Percentiles rank a stretch among this genome's conserved stretches.
Evolutionary conservation across 2,888 invertebrate species (phyloP).

Genomic region (Lysandra bellargus): DNA sequence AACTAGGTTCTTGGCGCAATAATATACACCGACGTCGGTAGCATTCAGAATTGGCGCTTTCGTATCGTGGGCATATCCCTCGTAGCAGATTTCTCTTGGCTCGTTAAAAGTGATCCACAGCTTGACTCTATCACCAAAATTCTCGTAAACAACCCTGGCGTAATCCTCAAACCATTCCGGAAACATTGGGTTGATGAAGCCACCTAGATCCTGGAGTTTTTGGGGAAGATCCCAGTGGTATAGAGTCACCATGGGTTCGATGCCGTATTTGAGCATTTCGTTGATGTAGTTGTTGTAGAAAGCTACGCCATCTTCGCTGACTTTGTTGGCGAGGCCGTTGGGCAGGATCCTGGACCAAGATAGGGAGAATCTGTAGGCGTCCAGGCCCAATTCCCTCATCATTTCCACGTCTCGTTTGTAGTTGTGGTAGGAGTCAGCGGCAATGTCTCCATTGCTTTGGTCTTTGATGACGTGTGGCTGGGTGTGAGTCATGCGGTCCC

Average conservation of each 20-base stretch:
- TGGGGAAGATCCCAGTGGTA: slow-evolving; percentile 67
- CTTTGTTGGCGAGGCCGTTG: slow-evolving; percentile 54
- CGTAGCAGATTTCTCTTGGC: slow-evolving; percentile 66
- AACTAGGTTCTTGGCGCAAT: slow-evolving; percentile 76
- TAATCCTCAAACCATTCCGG: slow-evolving; percentile 73
- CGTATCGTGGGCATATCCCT: slow-evolving; percentile 64
- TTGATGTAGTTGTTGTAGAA: slow-evolving; percentile 82
- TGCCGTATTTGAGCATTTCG: slow-evolving; percentile 60
- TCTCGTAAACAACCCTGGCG: slow-evolving; percentile 62
- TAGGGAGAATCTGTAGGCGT: slow-evolving; percentile 25
- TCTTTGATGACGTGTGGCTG: slow-evolving; percentile 23
- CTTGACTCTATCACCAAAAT: slow-evolving; percentile 73
- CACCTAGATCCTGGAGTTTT: slow-evolving; percentile 59
- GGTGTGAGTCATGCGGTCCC: slow-evolving; percentile 31
- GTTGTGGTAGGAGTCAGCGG: slow-evolving; percentile 21
- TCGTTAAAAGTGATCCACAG: slow-evolving; percentile 84
- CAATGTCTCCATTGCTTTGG: slow-evolving; percentile 29
- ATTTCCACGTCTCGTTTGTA: slow-evolving; percentile 30
- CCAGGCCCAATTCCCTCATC: slow-evolving; percentile 27
- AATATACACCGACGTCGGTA: slow-evolving; percentile 71
- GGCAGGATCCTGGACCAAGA: slow-evolving; percentile 54
- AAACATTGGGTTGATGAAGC: slow-evolving; percentile 58
- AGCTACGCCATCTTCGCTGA: slow-evolving; percentile 64
- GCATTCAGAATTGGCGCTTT: slow-evolving; percentile 60
- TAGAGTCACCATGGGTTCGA: slow-evolving; percentile 60